Evolutionary conservation across 2,888 invertebrate species (phyloP).

Genomic region (Hemithea aestivaria): DNA sequence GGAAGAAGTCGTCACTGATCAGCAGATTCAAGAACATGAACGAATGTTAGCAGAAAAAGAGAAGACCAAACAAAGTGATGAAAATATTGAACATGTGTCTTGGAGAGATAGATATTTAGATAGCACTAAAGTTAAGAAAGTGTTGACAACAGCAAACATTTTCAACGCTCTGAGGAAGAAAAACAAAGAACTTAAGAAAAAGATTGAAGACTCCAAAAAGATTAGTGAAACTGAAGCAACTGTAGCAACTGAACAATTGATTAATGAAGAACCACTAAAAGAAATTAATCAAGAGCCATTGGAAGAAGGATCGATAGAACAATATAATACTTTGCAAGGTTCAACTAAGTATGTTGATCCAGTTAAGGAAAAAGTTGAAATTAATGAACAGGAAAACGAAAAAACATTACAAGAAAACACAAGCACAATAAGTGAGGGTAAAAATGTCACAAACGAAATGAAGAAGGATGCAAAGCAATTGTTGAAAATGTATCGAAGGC

Average conservation of each 20-base stretch:
- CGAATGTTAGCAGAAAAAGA: conserved; percentile 14
- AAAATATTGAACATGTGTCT: conserved; percentile 46
- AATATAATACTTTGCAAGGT: conserved; percentile 69
- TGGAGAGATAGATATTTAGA: conserved; percentile 81
- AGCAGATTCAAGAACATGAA: conserved; percentile 43
- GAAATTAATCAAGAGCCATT: conserved; percentile 11
- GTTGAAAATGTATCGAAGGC: conserved; percentile 68
- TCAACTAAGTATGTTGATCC: conserved; percentile 62
- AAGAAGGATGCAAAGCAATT: conserved; percentile 68
- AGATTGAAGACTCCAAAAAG: conserved; percentile 48
- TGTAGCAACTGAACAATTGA: too few species aligned
- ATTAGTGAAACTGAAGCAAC: conserved; percentile 19
- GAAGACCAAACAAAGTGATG: conserved; percentile 7
- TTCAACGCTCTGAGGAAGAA: conserved; percentile 81
- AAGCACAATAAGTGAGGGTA: conserved; percentile 2
- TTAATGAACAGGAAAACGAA: conserved; percentile 22
- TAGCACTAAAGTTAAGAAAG: conserved; percentile 79
- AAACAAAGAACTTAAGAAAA: conserved; percentile 69
- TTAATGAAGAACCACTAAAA: conserved; percentile 27
- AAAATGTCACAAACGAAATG: conserved; percentile 42
- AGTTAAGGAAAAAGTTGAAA: conserved; percentile 32
- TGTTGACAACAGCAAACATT: conserved; percentile 75
- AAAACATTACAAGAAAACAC: conserved; percentile 2
- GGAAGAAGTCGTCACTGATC: conserved; percentile 48
- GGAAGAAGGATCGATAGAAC: conserved; percentile 75